Percentiles rank a stretch among this genome's conserved stretches.
phyloP scores from a whole-genome alignment of 2,113 vertebrate genomes.

The Pteropus alecto region DNA sequence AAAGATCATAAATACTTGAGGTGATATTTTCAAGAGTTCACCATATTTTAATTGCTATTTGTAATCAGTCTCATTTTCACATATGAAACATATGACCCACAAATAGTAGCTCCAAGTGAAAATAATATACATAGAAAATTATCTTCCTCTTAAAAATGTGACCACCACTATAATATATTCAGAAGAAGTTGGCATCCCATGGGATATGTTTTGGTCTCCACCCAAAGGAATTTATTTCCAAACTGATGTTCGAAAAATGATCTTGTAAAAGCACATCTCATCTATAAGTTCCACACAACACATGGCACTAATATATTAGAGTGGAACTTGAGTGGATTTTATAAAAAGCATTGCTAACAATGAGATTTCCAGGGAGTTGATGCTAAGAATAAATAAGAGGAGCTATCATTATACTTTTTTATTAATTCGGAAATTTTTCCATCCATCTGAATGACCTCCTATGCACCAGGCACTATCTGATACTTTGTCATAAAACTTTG shows the following conservation, averaged over 20 bases:
- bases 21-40: constrained; percentile 55
- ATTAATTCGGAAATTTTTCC: background rate
- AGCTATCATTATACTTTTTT: background rate
- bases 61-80: constrained; percentile 49
- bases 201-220: background rate
- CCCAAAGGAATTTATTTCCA: constrained; percentile 47
- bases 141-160: constrained; percentile 39
- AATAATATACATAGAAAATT: background rate
- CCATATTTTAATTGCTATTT: constrained; percentile 47
- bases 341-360: background rate
- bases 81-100: constrained; percentile 22
- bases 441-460: background rate
- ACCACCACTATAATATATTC: background rate
- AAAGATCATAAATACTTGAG: constrained; percentile 51
- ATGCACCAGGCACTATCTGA: background rate
- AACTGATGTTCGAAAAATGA: constrained; percentile 27
- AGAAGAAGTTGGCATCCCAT: constrained; percentile 16
- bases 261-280: constrained; percentile 29
- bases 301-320: background rate
- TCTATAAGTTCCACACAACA: constrained; percentile 19
- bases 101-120: constrained; percentile 37
- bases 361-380: constrained; percentile 1
- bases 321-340: background rate
- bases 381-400: background rate
- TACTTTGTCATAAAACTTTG: background rate